Conservation (phyloP, 2,113 vertebrate genomes). For the Gobius niger region DNA sequence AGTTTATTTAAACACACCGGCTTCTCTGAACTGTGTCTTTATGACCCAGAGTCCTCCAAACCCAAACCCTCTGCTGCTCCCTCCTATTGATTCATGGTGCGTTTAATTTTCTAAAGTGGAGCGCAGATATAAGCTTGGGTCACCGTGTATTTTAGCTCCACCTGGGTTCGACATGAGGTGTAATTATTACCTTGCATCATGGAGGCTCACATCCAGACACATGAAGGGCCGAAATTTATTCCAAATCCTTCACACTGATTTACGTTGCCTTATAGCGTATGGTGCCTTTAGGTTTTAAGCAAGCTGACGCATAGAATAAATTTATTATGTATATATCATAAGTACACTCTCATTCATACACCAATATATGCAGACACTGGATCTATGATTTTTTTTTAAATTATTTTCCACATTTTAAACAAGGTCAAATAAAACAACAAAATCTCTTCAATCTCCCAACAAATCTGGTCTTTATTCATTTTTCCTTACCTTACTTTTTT, state of each 20-base stretch:
- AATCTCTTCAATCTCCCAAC: too few relatives aligned
- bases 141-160: constrained; percentile 28
- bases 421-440: too few relatives aligned
- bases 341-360: too few relatives aligned
- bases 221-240: neutral
- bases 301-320: too few relatives aligned
- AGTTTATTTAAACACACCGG: constrained; percentile 7
- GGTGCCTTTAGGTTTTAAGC: too few relatives aligned
- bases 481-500: too few relatives aligned
- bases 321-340: too few relatives aligned
- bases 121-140: constrained; percentile 43
- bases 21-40: constrained; percentile 28
- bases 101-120: constrained; percentile 57
- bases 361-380: too few relatives aligned
- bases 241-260: neutral
- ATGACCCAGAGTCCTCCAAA: constrained; percentile 49
- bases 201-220: neutral
- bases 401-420: too few relatives aligned
- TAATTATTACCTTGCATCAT: neutral
- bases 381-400: too few relatives aligned
- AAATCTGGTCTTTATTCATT: too few relatives aligned
- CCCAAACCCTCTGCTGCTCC: constrained; percentile 11
- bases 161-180: neutral
- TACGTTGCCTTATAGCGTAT: neutral
- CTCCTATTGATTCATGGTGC: constrained; percentile 43